Evolutionary conservation across 2,113 vertebrate species (phyloP).

Genomic region (Tachysurus vachellii): DNA sequence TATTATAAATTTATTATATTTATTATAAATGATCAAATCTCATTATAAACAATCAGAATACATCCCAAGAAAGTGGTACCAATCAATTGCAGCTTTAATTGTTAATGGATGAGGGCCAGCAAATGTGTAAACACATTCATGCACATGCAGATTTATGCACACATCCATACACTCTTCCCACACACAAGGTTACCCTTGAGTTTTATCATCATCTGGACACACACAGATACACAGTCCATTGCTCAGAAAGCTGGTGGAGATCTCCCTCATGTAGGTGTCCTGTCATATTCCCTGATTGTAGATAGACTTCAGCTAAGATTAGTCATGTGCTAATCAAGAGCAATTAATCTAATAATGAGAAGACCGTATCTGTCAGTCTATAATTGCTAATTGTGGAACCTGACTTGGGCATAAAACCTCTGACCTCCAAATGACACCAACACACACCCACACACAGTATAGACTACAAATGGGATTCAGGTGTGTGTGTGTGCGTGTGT

Average conservation of each 20-base stretch:
- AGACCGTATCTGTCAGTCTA: slow-evolving; percentile 34
- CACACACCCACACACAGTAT: slow-evolving; percentile 17
- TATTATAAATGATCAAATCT: no score
- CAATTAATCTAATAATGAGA: slow-evolving; percentile 37
- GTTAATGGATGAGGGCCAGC: slow-evolving; percentile 30
- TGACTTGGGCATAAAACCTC: slow-evolving; percentile 30
- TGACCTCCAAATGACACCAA: slow-evolving; percentile 24
- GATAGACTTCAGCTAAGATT: slow-evolving; percentile 24
- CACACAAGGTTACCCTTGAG: background rate
- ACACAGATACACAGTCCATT: background rate
- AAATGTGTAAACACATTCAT: slow-evolving; percentile 20
- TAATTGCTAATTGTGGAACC: slow-evolving; percentile 31
- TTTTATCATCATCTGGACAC: background rate
- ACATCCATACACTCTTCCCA: background rate
- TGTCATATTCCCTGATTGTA: slow-evolving; percentile 27
- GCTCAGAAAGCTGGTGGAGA: slow-evolving; percentile 17
- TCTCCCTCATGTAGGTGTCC: slow-evolving; percentile 31
- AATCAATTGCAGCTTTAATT: slow-evolving; percentile 26
- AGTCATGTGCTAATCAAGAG: slow-evolving; percentile 30
- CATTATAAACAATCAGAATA: slow-evolving; percentile 46
- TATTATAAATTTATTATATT: no score
- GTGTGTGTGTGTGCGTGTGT: background rate
- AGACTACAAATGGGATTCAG: background rate
- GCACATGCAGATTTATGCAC: slow-evolving; percentile 7
- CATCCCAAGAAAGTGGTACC: background rate